Conservation (phyloP, 2,797 vertebrate species). For the Apodemus agrarius region DNA sequence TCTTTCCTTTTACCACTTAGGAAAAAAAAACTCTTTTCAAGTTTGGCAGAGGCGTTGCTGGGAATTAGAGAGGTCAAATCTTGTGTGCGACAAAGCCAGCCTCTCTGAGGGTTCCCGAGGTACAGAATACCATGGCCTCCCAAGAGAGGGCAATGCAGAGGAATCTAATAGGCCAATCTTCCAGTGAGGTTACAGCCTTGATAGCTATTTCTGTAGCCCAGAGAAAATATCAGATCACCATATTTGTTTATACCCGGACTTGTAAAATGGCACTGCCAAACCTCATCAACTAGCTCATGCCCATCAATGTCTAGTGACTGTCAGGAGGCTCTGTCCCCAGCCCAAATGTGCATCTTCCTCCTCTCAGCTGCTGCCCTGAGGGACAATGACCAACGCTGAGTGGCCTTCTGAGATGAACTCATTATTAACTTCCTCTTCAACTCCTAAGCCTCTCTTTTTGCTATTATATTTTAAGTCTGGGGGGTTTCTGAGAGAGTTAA, state of each 20-base stretch:
- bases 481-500: neutral
- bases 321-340: constrained; percentile 36
- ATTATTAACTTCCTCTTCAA: constrained; percentile 43
- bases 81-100: constrained; percentile 32
- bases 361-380: constrained; percentile 4
- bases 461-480: constrained; percentile 45
- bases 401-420: constrained; percentile 44
- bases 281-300: neutral
- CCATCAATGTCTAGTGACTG: neutral
- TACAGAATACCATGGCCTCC: neutral
- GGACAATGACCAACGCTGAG: neutral
- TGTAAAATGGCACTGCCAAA: constrained; percentile 50
- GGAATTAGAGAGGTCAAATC: constrained; percentile 41
- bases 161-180: neutral
- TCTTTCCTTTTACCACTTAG: constrained; percentile 52
- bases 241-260: constrained; percentile 45
- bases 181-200: neutral
- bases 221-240: constrained; percentile 18
- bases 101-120: neutral
- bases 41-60: constrained; percentile 44
- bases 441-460: constrained; percentile 30
- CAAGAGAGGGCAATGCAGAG: neutral
- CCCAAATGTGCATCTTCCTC: constrained; percentile 29
- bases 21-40: constrained; percentile 64
- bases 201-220: constrained; percentile 1